Evolutionary conservation across 2,888 invertebrate genomes (phyloP).

Genomic region (Pilophorus perplexus): DNA sequence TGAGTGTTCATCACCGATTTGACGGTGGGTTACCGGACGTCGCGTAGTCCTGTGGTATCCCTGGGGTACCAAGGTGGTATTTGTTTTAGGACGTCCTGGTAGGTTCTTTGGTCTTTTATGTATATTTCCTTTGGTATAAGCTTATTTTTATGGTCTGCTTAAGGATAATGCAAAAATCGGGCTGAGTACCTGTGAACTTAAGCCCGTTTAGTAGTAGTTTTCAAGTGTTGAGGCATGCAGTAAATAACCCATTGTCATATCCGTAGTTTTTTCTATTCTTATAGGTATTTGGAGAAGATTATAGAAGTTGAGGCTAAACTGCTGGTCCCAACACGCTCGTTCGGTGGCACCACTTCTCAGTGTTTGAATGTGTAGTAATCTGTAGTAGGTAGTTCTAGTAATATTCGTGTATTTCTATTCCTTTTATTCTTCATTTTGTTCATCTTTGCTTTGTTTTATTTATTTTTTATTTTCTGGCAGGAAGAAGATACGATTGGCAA

Average conservation of each 20-base stretch:
- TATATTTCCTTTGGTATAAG: constrained; percentile 15
- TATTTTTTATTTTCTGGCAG: constrained; percentile 1
- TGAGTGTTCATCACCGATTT: constrained; percentile 12
- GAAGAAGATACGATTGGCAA: constrained; percentile 16
- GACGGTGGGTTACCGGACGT: no score
- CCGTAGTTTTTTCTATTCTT: constrained; percentile 1
- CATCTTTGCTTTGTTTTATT: no score
- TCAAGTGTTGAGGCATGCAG: constrained; percentile 42
- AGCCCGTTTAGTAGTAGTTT: constrained; percentile 9
- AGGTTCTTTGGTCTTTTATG: constrained; percentile 14
- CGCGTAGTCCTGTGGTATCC: no score
- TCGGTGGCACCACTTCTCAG: constrained; percentile 23
- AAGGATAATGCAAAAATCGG: constrained; percentile 22
- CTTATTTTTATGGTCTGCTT: constrained; percentile 27
- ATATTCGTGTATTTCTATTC: constrained; percentile 7
- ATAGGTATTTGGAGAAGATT: constrained; percentile 12
- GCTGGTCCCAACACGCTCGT: constrained; percentile 41
- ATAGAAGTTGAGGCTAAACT: constrained; percentile 24
- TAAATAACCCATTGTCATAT: constrained; percentile 31
- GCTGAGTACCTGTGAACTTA: constrained; percentile 28
- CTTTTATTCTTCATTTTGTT: constrained; percentile 14
- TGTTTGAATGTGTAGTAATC: constrained; percentile 10
- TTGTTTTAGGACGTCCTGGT: no score
- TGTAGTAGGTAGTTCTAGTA: constrained; percentile 1
- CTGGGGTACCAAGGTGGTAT: no score